Base-by-base conservation (phyloP, 1,140 invertebrate species). In the Rhopalosiphum padi region DNA sequence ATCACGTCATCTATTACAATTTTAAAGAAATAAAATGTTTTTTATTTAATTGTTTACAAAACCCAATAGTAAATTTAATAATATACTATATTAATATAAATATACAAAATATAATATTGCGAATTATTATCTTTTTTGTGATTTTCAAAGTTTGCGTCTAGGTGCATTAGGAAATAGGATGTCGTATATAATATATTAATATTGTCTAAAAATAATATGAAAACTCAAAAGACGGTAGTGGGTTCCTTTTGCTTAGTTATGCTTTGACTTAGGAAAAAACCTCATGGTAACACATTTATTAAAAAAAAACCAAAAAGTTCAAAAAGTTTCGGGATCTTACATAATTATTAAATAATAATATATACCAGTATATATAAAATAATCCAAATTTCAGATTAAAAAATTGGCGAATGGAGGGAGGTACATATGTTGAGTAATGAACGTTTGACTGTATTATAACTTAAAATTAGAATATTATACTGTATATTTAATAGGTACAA, bases 231-330 rank as follows among this genome's bases (percentile, higher is more conserved):
- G n/a, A 68, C 4, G 60, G 30, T 11, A 11, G 9, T 30, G 11
- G 60, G 11, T 68, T 68, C 8, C 25, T 60, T 68, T 30, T 68
- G 25, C 15, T n/a, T 68, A 68, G 60, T 68, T 30, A 68, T 68
- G 9, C 11, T 68, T n/a, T 68, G 30, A 68, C 60, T 15, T 4
- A 4, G 5, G 25, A 30, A 60, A 68, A 0, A 3, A 68, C 60
- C 30, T 68, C 30, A 68, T 68, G 30, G 30, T 25, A 68, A 68
- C 30, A 68, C 4, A 11, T 68, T 9, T 25, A 25, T 60, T 60
- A 0, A 60, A 30, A 30, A 60, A 11, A 9, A 60, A 9, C 25
- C 0, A 0, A 0, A 9, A 8, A 30, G 55, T 60, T 2, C 2
- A 55, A 60, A 60, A 60, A 30, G 2, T 60, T 60, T 60, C 8